Evolutionary conservation across 2,888 invertebrate species (phyloP).

Genomic region (Morinoia aosen): DNA sequence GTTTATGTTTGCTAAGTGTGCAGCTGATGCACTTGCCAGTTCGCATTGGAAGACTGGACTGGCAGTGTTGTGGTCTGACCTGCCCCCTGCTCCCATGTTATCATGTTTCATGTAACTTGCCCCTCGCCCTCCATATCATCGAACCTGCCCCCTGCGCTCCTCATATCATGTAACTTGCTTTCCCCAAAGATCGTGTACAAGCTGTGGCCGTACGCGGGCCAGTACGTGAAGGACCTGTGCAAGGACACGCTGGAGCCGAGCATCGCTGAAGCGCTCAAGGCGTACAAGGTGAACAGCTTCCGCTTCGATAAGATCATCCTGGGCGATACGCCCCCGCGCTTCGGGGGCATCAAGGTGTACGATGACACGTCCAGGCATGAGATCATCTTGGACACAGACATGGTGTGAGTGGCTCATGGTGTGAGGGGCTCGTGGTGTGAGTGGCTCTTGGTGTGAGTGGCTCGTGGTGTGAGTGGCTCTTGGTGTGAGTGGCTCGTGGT

Average conservation of each 20-base stretch:
- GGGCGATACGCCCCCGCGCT: conserved; percentile 92
- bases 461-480: conserved; percentile 87
- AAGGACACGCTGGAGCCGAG: conserved; percentile 91
- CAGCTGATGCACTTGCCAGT: no score
- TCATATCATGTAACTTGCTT: no score
- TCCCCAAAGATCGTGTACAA: conserved; percentile 76
- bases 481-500: conserved; percentile 71
- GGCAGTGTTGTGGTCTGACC: no score
- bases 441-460: conserved; percentile 71
- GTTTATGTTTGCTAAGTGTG: no score
- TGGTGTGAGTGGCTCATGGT: conserved; percentile 59
- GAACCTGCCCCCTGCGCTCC: no score
- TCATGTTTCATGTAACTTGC: no score
- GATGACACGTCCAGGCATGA: conserved; percentile 75
- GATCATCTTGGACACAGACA: conserved; percentile 95
- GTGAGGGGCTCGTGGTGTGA: neutral
- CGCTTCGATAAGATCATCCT: conserved; percentile 91
- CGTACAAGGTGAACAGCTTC: conserved; percentile 89
- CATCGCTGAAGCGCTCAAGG: conserved; percentile 80
- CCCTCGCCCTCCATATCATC: no score
- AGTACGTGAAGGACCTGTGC: conserved; percentile 86
- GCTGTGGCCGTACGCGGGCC: conserved; percentile 97
- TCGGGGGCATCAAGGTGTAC: conserved; percentile 97
- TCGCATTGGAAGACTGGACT: no score
- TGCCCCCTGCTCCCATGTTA: no score